phyloP scores from a whole-genome alignment of 1,140 invertebrate species.

The Triops longicaudatus region DNA sequence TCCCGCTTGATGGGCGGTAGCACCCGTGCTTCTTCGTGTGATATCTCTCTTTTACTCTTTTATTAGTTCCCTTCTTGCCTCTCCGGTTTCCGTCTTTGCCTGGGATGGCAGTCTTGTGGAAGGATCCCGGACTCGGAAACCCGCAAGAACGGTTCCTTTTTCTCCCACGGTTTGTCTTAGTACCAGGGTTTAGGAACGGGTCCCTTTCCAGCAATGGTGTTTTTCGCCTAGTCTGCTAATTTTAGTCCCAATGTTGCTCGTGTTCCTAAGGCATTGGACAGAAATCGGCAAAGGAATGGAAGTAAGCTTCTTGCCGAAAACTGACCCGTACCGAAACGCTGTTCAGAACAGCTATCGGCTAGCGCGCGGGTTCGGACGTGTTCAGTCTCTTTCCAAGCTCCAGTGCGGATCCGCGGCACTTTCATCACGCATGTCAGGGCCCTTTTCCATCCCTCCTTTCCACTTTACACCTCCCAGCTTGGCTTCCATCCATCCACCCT shows the following conservation, averaged over 20 bases:
- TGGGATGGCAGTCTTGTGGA: not conserved
- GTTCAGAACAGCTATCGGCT: too few relatives aligned
- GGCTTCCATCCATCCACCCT: not conserved
- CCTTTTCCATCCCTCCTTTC: not conserved
- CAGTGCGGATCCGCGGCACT: not conserved
- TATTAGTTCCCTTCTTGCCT: constrained; percentile 16
- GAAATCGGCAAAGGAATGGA: too few relatives aligned
- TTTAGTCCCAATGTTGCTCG: too few relatives aligned
- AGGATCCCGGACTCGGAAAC: not conserved
- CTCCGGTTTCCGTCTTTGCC: not conserved
- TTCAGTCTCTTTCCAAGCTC: not conserved
- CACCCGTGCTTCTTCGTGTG: constrained; percentile 16
- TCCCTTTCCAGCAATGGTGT: too few relatives aligned
- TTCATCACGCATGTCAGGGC: not conserved
- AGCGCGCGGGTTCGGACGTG: not conserved
- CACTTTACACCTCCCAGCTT: not conserved
- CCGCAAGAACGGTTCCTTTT: not conserved
- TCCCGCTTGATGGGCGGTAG: not conserved
- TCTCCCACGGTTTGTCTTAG: not conserved
- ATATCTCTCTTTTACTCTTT: constrained; percentile 13
- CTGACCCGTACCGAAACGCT: too few relatives aligned
- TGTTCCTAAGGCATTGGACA: too few relatives aligned
- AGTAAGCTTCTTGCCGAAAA: too few relatives aligned
- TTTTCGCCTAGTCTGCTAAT: too few relatives aligned
- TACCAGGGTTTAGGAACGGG: too few relatives aligned